phyloP scores from a whole-genome alignment of 2,888 invertebrate species.

The Uropetala carovei region DNA sequence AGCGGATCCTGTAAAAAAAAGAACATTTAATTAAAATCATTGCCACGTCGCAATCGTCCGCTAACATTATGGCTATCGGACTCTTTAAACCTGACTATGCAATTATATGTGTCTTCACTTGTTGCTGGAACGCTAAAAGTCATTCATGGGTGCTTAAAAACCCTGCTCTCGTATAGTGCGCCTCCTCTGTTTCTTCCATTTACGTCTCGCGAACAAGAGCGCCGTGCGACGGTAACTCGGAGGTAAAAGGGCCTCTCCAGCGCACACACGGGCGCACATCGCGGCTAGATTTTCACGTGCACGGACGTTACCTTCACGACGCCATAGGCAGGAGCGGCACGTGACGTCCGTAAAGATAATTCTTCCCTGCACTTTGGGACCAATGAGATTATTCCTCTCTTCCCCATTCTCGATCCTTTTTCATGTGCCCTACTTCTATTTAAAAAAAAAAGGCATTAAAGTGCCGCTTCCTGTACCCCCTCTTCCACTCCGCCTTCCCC shows the following conservation, averaged over 20 bases:
- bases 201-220: not conserved
- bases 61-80: not conserved
- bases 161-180: not conserved
- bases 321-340: not conserved
- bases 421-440: conserved; percentile 14
- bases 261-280: too few relatives aligned
- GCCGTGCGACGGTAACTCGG: too few relatives aligned
- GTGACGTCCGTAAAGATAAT: conserved; percentile 12
- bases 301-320: not conserved
- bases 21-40: too few relatives aligned
- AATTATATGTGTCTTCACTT: not conserved
- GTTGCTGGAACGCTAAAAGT: conserved; percentile 17
- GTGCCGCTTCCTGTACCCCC: not conserved
- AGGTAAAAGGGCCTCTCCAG: too few relatives aligned
- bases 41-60: too few relatives aligned
- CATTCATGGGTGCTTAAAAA: not conserved
- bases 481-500: not conserved
- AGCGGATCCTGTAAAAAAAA: too few relatives aligned
- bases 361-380: not conserved
- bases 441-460: not conserved
- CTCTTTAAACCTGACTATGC: not conserved
- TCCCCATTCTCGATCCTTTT: not conserved
- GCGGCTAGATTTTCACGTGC: not conserved
- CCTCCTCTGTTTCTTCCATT: not conserved
- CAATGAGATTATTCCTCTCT: not conserved